A percentile compares a stretch with the other conserved stretches of the same genome.
Evolutionary conservation across 2,113 vertebrate species (phyloP).

Genomic region (Chamaetylas fuelleborni): DNA sequence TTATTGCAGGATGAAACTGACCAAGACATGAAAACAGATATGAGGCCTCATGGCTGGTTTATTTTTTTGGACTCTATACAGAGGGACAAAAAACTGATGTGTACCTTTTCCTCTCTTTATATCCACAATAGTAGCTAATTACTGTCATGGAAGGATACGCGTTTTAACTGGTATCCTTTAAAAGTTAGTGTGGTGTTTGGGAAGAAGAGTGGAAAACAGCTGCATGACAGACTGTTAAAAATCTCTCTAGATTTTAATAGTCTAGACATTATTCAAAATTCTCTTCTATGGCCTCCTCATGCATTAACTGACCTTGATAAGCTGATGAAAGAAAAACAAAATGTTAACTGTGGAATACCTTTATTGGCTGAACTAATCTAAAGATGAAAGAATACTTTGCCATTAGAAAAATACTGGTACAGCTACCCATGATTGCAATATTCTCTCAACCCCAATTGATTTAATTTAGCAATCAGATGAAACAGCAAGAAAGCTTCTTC

Average conservation of each 20-base stretch:
- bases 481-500: slow-evolving; percentile 2
- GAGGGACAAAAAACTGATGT: neutral
- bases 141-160: neutral
- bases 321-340: neutral
- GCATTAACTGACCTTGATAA: neutral
- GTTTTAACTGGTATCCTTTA: neutral
- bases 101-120: neutral
- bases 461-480: slow-evolving; percentile 32
- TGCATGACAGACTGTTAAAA: neutral
- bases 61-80: neutral
- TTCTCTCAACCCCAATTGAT: neutral
- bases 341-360: neutral
- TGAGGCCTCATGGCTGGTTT: neutral
- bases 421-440: neutral
- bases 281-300: neutral
- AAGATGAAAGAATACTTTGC: neutral
- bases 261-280: neutral
- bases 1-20: neutral
- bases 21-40: neutral
- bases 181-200: neutral
- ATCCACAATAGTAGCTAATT: neutral
- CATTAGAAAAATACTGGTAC: neutral
- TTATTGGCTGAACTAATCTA: neutral
- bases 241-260: neutral
- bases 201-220: neutral